These are phyloP conservation scores for Epinotia demarniana DNA, from an alignment of 2,888 invertebrate species.

Conservation along the genomic window DNA sequence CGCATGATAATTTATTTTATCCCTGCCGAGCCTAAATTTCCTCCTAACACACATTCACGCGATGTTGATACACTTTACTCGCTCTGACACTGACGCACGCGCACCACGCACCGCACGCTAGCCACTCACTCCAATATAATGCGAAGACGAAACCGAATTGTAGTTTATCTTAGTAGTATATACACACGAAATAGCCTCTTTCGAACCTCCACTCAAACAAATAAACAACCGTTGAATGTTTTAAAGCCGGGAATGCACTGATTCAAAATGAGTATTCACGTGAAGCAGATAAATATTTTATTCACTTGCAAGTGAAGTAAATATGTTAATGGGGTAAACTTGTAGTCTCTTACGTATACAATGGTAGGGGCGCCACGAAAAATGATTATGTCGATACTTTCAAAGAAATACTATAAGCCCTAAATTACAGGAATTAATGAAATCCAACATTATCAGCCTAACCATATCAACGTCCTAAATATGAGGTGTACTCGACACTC, in stretches of 20 bases:
- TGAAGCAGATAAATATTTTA: conserved; percentile 58
- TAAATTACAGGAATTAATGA: conserved; percentile 34
- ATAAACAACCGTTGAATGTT: conserved; percentile 52
- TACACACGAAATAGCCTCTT: conserved; percentile 60
- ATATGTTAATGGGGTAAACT: conserved; percentile 38
- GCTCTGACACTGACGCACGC: conserved; percentile 48
- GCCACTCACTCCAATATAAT: conserved; percentile 56
- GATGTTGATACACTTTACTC: conserved; percentile 43
- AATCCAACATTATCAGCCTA: conserved; percentile 29
- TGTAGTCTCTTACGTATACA: conserved; percentile 31
- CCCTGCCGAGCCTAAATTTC: conserved; percentile 82
- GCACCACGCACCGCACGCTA: conserved; percentile 48
- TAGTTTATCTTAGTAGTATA: too few species aligned
- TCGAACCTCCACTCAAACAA: conserved; percentile 56
- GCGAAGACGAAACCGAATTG: conserved; percentile 58
- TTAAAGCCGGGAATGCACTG: conserved; percentile 52
- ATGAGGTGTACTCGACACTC: conserved; percentile 63
- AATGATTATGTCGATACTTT: conserved; percentile 19
- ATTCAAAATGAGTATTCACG: conserved; percentile 51
- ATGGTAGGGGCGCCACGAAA: conserved; percentile 38
- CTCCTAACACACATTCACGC: conserved; percentile 70
- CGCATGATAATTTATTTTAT: conserved; percentile 63
- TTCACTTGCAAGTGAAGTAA: conserved; percentile 57
- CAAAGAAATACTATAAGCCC: conserved; percentile 31
- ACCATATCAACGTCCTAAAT: conserved; percentile 52